Evolutionary conservation across 92 coral and sea anemone genomes (phyloP).

Genomic region (Porites divaricata): DNA sequence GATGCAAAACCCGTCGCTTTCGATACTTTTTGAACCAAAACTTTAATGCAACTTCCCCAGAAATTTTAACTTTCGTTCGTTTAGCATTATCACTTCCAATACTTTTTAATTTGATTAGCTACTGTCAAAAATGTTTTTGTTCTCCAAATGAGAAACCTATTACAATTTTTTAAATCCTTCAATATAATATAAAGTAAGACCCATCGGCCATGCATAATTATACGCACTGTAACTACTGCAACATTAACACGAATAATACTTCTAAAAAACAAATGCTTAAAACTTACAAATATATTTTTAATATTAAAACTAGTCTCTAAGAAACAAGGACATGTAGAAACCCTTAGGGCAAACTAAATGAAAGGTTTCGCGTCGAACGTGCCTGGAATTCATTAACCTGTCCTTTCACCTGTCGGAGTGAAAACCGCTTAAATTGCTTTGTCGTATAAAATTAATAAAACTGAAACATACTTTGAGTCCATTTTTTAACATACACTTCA

Average conservation of each 20-base stretch:
- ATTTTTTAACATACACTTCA: no score
- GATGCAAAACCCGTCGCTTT: no score
- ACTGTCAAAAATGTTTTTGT: background rate
- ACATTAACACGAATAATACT: background rate
- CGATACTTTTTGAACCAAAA: no score
- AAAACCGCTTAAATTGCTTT: background rate
- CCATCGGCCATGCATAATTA: no score
- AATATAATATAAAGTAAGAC: background rate
- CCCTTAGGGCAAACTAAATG: background rate
- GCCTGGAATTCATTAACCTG: slow-evolving; percentile 3
- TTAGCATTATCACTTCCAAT: background rate
- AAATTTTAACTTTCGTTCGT: background rate
- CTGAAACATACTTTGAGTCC: background rate
- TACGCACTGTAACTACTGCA: background rate
- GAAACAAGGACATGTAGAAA: background rate
- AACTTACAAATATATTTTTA: background rate
- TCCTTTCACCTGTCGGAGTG: slow-evolving; percentile 1
- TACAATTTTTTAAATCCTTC: background rate
- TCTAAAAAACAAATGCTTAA: background rate
- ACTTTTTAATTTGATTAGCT: background rate
- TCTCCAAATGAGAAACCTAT: background rate
- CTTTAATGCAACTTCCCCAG: background rate
- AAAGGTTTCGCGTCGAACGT: slow-evolving; percentile 12
- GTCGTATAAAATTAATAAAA: background rate
- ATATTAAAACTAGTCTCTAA: background rate